Evolutionary conservation across 2,888 invertebrate genomes (phyloP).

Genomic region (Girardia tigrina): DNA sequence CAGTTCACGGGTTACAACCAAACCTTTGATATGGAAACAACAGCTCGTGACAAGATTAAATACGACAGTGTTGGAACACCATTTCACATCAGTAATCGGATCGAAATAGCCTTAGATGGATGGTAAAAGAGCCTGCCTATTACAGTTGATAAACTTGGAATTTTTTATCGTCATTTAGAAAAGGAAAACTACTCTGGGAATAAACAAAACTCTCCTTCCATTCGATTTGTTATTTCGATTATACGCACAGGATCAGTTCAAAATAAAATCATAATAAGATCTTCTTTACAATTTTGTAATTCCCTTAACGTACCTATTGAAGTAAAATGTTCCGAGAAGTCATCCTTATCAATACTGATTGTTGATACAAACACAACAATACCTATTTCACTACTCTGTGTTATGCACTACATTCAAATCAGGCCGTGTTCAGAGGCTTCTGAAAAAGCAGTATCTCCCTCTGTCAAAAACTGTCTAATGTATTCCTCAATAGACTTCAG

Average conservation of each 20-base stretch:
- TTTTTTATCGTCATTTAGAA: background rate
- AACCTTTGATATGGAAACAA: background rate
- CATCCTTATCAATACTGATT: background rate
- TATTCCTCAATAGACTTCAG: background rate
- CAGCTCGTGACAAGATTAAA: background rate
- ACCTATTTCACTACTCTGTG: background rate
- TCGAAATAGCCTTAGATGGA: background rate
- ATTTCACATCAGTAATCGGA: background rate
- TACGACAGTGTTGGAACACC: background rate
- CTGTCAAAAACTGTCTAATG: background rate
- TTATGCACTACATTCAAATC: background rate
- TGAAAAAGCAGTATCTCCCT: background rate
- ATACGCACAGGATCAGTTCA: background rate
- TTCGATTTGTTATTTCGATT: background rate
- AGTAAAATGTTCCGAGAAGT: background rate
- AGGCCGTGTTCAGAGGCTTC: background rate
- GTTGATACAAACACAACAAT: background rate
- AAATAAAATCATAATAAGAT: background rate
- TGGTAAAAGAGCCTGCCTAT: background rate
- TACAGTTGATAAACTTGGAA: background rate
- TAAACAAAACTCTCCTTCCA: background rate
- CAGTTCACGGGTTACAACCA: no score
- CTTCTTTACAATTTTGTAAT: background rate
- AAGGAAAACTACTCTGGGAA: background rate
- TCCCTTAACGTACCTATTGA: background rate